Evolutionary conservation across 92 coral and sea anemone genomes (phyloP).

Genomic region (Chrysogorgia sp.): DNA sequence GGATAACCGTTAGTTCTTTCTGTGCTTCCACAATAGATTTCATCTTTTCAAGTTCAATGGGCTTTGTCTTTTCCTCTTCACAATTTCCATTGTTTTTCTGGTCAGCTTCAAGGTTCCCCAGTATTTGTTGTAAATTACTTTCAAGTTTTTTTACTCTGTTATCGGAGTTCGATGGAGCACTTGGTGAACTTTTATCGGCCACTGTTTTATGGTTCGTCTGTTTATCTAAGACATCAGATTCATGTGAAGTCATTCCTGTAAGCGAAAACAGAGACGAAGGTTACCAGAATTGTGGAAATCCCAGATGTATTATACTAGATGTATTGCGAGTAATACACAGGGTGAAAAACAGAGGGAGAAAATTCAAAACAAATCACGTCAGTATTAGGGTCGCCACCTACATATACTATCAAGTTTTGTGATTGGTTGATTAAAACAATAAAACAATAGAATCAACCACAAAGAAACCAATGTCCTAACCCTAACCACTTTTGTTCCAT

Average conservation of each 20-base stretch:
- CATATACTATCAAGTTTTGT: too few species aligned
- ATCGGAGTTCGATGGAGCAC: neutral
- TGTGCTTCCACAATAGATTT: conserved; percentile 9
- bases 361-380: too few species aligned
- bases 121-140: conserved; percentile 6
- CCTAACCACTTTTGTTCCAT: too few species aligned
- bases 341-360: too few species aligned
- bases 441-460: too few species aligned
- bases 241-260: neutral
- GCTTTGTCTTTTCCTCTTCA: neutral
- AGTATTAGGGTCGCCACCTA: too few species aligned
- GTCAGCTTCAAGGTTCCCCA: neutral
- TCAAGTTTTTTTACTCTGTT: conserved; percentile 7
- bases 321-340: too few species aligned
- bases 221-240: neutral
- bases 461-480: too few species aligned
- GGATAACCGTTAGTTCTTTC: neutral
- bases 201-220: neutral
- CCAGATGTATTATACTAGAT: too few species aligned
- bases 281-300: too few species aligned
- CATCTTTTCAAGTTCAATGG: neutral
- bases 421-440: too few species aligned
- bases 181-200: neutral
- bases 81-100: neutral
- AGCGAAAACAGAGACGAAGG: too few species aligned